Conservation (phyloP, 2,113 vertebrate genomes). For the Bombycilla garrulus region DNA sequence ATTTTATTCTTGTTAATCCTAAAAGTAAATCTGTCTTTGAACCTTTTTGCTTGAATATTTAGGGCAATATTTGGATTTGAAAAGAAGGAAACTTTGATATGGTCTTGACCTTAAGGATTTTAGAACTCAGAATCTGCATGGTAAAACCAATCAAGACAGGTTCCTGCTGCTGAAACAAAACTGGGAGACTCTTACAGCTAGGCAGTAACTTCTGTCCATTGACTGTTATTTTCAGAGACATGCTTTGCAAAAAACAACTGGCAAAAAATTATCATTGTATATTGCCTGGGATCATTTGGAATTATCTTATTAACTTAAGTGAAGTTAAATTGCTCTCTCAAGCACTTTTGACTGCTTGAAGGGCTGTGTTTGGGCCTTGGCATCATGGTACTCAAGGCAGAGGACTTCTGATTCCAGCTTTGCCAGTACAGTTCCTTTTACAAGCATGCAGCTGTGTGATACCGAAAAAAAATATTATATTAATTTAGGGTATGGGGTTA, state of each 20-base stretch:
- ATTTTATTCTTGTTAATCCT: constrained; percentile 55
- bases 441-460: background rate
- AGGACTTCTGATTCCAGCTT: background rate
- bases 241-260: background rate
- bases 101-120: constrained; percentile 66
- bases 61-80: constrained; percentile 57
- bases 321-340: background rate
- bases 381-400: background rate
- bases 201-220: background rate
- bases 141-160: constrained; percentile 10
- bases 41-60: constrained; percentile 44
- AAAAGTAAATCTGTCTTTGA: constrained; percentile 46
- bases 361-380: background rate
- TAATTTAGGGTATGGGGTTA: background rate
- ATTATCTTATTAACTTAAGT: background rate
- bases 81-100: constrained; percentile 42
- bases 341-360: background rate
- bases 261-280: background rate
- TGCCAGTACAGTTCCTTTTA: background rate
- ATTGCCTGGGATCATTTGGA: background rate
- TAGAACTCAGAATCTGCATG: constrained; percentile 55
- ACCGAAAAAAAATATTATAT: background rate
- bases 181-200: background rate
- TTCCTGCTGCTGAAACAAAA: constrained; percentile 28
- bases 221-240: background rate